phyloP scores from a whole-genome alignment of 2,888 invertebrate species.

The Chorisops tibialis region DNA sequence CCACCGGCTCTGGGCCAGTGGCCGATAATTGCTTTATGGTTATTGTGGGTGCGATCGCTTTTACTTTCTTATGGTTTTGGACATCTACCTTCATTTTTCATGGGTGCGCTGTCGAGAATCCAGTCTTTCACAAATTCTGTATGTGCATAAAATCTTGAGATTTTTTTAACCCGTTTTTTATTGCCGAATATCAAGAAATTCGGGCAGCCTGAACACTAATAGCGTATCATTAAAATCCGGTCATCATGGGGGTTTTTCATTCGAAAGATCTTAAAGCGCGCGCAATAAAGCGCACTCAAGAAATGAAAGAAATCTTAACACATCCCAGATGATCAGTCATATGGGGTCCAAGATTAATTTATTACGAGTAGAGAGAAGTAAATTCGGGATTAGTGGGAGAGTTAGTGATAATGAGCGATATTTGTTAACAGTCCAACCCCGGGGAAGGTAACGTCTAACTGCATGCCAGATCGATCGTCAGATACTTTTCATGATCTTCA shows the following conservation, averaged over 20 bases:
- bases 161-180: background rate
- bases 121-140: too few relatives aligned
- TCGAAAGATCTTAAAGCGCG: conserved; percentile 1
- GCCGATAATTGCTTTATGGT: conserved; percentile 24
- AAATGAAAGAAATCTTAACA: background rate
- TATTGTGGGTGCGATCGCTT: conserved; percentile 21
- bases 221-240: conserved; percentile 10
- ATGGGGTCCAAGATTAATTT: conserved; percentile 6
- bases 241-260: background rate
- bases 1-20: conserved; percentile 13
- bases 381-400: conserved; percentile 19
- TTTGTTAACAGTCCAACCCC: conserved; percentile 18
- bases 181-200: background rate
- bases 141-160: too few relatives aligned
- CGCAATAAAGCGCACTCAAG: background rate
- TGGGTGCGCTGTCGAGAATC: too few relatives aligned
- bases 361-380: background rate
- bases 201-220: conserved; percentile 6
- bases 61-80: too few relatives aligned
- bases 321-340: conserved; percentile 19
- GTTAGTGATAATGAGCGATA: conserved; percentile 19
- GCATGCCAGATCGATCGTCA: background rate
- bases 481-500: background rate
- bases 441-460: background rate
- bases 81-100: too few relatives aligned